Evolutionary conservation across 2,113 vertebrate genomes (phyloP), one percentile per base, ranked within the genome.

Genomic region (Neolamprologus toae): DNA sequence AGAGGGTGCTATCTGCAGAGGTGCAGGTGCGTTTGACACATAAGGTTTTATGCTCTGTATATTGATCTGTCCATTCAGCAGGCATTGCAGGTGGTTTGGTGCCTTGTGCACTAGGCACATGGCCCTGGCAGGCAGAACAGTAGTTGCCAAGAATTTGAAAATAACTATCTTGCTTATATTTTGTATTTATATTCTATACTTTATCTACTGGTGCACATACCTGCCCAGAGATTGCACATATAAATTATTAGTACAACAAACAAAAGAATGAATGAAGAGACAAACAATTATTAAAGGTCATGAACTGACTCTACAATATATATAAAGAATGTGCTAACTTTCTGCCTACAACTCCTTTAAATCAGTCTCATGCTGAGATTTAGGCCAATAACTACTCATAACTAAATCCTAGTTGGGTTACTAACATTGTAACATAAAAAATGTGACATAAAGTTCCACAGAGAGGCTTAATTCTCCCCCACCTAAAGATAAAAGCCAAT

Each of bases 381-480:
- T 14, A 71, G n/a, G 12, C 63, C n/a, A 40, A 71, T 5, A 71
- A 71, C 63, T 23, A 9, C n/a, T 68, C 35, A 21, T 40, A 13
- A 40, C 63, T 40, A 40, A 68, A 68, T 68, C 63, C 1, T 40
- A 71, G 63, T 21, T 71, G 63, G n/a, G 63, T 71, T 71, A 71
- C 19, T 21, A 40, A 68, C 31, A 2, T 13, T 68, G 35, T 9
- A 40, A 1, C 35, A 68, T 40, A 6, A 42, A 71, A 71, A 21
- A 14, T 71, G n/a, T 71, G n/a, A 71, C n/a, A 21, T 40, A 23
- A 42, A 71, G 66, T 71, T 71, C 11, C 35, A 71, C n/a, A 71
- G 35, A 40, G 35, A 13, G 0, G 35, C 35, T 40, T 40, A 68
- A 3, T 4, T 68, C 35, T 14, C 35, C 63, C 59, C 19, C 4